Percentiles rank a stretch among this genome's conserved stretches.
Conservation (phyloP, 2,888 invertebrate genomes). For the Tachina fera region DNA sequence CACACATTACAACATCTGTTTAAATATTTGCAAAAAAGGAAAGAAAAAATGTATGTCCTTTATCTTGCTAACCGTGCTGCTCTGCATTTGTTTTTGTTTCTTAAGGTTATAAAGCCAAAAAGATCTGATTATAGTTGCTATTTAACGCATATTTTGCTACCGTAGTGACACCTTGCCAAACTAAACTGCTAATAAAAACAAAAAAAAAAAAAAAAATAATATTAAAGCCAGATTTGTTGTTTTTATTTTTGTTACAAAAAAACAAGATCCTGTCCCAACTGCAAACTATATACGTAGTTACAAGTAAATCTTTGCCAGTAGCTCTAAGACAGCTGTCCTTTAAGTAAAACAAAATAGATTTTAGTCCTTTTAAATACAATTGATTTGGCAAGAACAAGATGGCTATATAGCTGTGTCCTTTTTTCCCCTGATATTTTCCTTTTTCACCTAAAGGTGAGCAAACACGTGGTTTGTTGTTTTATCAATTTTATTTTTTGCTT, state of each 20-base stretch:
- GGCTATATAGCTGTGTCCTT: conserved; percentile 4
- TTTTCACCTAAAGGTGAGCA: conserved; percentile 51
- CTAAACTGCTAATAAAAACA: conserved; percentile 53
- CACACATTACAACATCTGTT: conserved; percentile 69
- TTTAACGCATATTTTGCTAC: conserved; percentile 61
- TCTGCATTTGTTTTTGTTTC: conserved; percentile 27
- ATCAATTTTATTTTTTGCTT: conserved; percentile 12
- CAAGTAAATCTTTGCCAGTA: conserved; percentile 8
- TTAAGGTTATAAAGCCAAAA: conserved; percentile 23
- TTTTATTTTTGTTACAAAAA: conserved; percentile 28
- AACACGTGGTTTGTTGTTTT: conserved; percentile 58
- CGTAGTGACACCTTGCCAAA: conserved; percentile 64
- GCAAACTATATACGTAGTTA: neutral
- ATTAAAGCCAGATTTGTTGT: conserved; percentile 22
- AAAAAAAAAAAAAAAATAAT: neutral
- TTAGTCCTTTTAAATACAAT: neutral
- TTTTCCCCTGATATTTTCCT: neutral
- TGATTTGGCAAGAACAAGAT: neutral
- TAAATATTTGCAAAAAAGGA: conserved; percentile 62
- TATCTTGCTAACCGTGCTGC: neutral
- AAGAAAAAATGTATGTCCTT: conserved; percentile 1
- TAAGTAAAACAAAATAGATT: neutral
- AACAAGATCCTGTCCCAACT: neutral
- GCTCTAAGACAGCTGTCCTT: conserved; percentile 46
- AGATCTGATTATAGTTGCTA: conserved; percentile 25